These are phyloP conservation scores for Phrynosoma platyrhinos DNA, from an alignment of 2,113 vertebrate genomes.

Conservation along the genomic window DNA sequence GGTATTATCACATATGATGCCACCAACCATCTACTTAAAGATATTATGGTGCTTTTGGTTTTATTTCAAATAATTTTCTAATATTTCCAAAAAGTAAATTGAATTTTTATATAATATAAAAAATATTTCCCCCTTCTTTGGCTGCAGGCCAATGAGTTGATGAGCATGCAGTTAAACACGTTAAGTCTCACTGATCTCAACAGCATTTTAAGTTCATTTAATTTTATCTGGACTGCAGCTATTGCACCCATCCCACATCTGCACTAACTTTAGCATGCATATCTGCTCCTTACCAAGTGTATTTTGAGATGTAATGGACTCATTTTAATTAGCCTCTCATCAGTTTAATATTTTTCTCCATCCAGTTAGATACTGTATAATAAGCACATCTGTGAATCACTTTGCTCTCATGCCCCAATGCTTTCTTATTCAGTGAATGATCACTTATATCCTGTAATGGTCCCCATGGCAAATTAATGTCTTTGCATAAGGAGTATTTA, in stretches of 20 bases:
- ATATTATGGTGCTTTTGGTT: background rate
- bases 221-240: constrained; percentile 23
- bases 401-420: constrained; percentile 53
- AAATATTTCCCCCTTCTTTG: background rate
- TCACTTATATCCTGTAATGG: constrained; percentile 57
- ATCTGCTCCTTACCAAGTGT: constrained; percentile 39
- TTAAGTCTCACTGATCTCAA: constrained; percentile 5
- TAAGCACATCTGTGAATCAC: constrained; percentile 61
- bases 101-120: too few species aligned
- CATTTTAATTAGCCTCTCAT: constrained; percentile 62
- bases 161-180: background rate
- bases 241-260: background rate
- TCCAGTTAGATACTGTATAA: constrained; percentile 62
- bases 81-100: background rate
- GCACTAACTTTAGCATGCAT: background rate
- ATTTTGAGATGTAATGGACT: constrained; percentile 65
- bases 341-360: constrained; percentile 64
- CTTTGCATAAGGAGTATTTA: constrained; percentile 56
- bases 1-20: background rate
- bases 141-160: background rate
- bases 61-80: background rate
- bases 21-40: background rate
- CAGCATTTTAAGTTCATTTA: constrained; percentile 42
- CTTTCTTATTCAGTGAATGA: constrained; percentile 55
- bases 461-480: constrained; percentile 62